These are phyloP conservation scores for Callipepla squamata DNA, from an alignment of 2,113 vertebrate species.

Conservation along the genomic window DNA sequence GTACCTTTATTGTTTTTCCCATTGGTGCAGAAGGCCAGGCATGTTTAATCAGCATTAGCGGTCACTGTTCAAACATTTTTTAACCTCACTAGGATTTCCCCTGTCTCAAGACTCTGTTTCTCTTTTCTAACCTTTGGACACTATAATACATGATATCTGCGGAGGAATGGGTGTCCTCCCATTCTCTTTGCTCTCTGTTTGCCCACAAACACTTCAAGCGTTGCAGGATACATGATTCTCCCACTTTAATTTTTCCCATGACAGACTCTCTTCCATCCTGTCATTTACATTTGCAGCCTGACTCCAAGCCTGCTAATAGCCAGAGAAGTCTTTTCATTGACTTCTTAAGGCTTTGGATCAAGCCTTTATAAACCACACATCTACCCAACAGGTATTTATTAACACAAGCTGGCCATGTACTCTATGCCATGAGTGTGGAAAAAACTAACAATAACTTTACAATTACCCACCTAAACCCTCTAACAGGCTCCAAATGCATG, in stretches of 20 bases:
- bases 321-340: conserved; percentile 49
- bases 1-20: neutral
- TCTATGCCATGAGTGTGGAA: conserved; percentile 58
- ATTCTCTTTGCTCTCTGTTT: accelerated
- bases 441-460: conserved; percentile 70
- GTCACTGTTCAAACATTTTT: neutral
- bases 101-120: neutral
- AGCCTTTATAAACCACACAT: conserved; percentile 62
- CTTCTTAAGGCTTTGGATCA: conserved; percentile 57
- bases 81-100: neutral
- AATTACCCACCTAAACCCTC: conserved; percentile 69
- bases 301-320: conserved; percentile 3
- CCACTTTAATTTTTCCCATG: neutral
- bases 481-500: conserved; percentile 53
- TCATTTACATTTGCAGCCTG: conserved; percentile 34
- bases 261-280: conserved; percentile 48
- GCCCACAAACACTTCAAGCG: neutral
- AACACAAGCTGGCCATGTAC: conserved; percentile 22
- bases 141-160: accelerated
- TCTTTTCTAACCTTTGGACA: neutral
- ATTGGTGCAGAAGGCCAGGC: neutral
- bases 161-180: neutral
- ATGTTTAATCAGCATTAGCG: neutral
- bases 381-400: conserved; percentile 71
- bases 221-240: neutral